A percentile compares a stretch with the other conserved stretches of the same genome.
These are phyloP conservation scores for Pollenia amentaria DNA, from an alignment of 2,888 invertebrate genomes.

Conservation along the genomic window DNA sequence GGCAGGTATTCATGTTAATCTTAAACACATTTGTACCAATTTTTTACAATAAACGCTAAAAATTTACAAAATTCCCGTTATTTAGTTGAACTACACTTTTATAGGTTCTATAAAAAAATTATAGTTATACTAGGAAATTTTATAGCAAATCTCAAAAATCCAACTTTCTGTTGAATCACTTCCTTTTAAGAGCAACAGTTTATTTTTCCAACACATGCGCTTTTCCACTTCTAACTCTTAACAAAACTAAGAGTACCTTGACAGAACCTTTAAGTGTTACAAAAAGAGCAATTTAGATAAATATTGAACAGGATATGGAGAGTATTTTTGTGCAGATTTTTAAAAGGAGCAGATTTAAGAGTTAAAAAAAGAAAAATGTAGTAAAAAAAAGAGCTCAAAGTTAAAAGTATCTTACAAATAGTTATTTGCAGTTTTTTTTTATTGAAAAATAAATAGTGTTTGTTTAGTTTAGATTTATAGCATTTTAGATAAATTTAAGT, in stretches of 20 bases:
- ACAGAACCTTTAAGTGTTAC: neutral
- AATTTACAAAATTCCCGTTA: no score
- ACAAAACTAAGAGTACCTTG: neutral
- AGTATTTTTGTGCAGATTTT: slow-evolving; percentile 35
- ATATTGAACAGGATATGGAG: neutral
- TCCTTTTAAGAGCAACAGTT: slow-evolving; percentile 3
- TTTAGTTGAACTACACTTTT: neutral
- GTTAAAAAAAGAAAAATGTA: neutral
- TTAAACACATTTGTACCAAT: no score
- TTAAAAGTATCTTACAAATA: neutral
- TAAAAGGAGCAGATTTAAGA: neutral
- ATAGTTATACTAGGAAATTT: neutral
- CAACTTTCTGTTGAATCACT: neutral
- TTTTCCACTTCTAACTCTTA: neutral
- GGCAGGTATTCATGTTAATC: no score
- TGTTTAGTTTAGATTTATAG: neutral
- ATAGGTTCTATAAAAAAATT: neutral
- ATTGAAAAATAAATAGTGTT: no score
- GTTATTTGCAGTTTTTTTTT: neutral
- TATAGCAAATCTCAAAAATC: slow-evolving; percentile 7
- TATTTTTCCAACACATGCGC: slow-evolving; percentile 24
- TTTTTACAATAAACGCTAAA: no score
- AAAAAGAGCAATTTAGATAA: slow-evolving; percentile 54
- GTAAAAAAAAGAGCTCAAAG: neutral
- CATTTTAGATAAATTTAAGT: neutral